phyloP scores from a whole-genome alignment of 1,140 invertebrate genomes.

The Caerostris darwini region DNA sequence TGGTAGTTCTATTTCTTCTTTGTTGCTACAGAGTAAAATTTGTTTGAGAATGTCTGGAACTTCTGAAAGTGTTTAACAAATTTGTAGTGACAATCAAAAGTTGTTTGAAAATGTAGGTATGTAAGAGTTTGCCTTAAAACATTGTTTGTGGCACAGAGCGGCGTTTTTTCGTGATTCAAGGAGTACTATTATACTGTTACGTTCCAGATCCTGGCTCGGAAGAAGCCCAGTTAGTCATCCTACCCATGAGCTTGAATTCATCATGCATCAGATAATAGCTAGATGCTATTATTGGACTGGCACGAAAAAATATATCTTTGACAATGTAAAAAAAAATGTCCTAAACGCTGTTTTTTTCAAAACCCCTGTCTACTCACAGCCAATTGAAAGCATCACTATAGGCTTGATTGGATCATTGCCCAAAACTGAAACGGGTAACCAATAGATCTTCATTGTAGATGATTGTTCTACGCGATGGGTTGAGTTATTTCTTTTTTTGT shows the following conservation, averaged over 20 bases:
- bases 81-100: too few relatives aligned
- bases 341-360: background rate
- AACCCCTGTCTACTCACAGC: background rate
- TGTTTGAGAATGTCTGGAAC: too few relatives aligned
- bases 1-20: too few relatives aligned
- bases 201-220: background rate
- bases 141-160: background rate
- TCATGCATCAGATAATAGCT: background rate
- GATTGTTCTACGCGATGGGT: background rate
- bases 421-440: background rate
- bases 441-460: conserved; percentile 50
- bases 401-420: conserved; percentile 49
- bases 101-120: too few relatives aligned
- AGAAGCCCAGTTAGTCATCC: too few relatives aligned
- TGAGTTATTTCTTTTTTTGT: too few relatives aligned
- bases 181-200: background rate
- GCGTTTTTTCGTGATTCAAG: background rate
- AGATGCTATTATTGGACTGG: background rate
- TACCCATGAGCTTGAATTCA: too few relatives aligned
- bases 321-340: background rate
- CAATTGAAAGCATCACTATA: background rate
- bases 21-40: too few relatives aligned
- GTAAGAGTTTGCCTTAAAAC: background rate
- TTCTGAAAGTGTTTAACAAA: too few relatives aligned
- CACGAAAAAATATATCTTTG: background rate